phyloP scores from a whole-genome alignment of 2,113 vertebrate species.

The Neodon shergylaensis region DNA sequence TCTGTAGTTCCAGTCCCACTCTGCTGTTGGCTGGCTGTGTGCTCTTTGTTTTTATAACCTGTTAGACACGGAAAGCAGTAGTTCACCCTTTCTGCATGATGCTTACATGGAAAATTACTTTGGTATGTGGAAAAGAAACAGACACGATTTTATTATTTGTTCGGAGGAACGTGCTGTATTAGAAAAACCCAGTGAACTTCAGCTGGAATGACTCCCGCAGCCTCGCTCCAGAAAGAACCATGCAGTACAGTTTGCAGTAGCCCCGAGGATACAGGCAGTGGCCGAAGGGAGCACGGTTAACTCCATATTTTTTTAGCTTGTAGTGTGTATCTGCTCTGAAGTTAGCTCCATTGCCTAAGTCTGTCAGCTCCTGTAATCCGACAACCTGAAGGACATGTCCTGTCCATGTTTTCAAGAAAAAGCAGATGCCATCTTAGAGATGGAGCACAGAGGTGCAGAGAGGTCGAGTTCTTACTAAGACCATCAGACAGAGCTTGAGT shows the following conservation, averaged over 20 bases:
- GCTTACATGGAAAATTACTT: constrained; percentile 18
- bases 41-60: constrained; percentile 4
- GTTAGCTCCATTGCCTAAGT: constrained; percentile 10
- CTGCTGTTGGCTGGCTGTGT: not conserved
- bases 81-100: not conserved
- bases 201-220: constrained; percentile 16
- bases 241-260: not conserved
- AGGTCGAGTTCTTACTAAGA: not conserved
- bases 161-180: constrained; percentile 9
- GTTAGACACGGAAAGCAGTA: not conserved
- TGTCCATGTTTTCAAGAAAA: not conserved
- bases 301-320: not conserved
- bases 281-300: not conserved
- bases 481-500: not conserved
- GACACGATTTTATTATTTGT: constrained; percentile 24
- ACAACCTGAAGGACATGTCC: not conserved
- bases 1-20: not conserved
- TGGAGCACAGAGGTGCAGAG: not conserved
- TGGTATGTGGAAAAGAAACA: not conserved
- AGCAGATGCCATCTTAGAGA: not conserved
- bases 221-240: not conserved
- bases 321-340: not conserved
- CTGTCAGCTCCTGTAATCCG: not conserved
- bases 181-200: constrained; percentile 23
- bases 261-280: not conserved